These are phyloP conservation scores for Melanocharis versteri DNA, from an alignment of 2,113 vertebrate species.

Conservation along the genomic window DNA sequence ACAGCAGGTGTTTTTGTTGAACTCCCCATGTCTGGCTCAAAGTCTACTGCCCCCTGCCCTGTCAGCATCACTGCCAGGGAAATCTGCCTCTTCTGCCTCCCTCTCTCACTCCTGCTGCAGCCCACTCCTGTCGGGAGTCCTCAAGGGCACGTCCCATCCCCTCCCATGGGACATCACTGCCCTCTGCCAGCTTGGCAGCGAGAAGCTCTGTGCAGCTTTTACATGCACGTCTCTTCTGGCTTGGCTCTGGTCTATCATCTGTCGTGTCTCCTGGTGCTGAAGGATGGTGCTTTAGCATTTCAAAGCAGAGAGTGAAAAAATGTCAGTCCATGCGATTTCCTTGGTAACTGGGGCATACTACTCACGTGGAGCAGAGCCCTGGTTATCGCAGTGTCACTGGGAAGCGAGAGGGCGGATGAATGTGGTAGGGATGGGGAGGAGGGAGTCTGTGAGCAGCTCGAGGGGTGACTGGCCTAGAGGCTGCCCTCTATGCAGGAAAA, in stretches of 20 bases:
- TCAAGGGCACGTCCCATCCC: rapidly evolving
- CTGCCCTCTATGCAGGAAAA: not conserved
- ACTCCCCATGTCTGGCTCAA: not conserved
- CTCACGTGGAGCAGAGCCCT: not conserved
- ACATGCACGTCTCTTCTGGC: not conserved
- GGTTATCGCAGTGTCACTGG: not conserved
- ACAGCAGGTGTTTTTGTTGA: rapidly evolving
- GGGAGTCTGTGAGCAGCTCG: not conserved
- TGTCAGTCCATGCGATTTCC: not conserved
- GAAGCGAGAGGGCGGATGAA: not conserved
- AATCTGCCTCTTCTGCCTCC: not conserved
- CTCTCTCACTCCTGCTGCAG: not conserved
- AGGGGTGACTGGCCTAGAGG: not conserved
- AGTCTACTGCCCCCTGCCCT: not conserved
- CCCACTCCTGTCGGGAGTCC: rapidly evolving
- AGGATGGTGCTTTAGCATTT: not conserved
- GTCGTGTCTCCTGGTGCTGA: not conserved
- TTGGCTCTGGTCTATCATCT: not conserved
- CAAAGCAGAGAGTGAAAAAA: not conserved
- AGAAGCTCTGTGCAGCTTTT: not conserved
- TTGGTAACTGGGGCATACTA: not conserved
- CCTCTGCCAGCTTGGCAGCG: not conserved
- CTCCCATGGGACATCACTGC: not conserved
- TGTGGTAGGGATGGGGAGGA: not conserved
- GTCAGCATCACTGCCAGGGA: not conserved